phyloP scores from a whole-genome alignment of 2,113 vertebrate genomes.

The Cricetomys ansorgei region DNA sequence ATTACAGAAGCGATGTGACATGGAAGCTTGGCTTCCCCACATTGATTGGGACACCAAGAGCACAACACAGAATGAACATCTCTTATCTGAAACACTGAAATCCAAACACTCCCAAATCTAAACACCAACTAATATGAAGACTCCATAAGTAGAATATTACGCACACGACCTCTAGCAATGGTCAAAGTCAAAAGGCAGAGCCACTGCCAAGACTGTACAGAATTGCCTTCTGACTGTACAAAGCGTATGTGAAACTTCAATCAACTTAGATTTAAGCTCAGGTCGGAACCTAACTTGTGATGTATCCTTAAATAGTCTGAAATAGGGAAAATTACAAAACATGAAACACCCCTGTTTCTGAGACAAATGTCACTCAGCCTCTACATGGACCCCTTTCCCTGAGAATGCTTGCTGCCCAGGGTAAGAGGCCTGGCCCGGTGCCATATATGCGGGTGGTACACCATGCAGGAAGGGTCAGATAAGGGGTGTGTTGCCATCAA shows the following conservation, averaged over 20 bases:
- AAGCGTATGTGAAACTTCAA: background rate
- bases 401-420: background rate
- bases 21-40: background rate
- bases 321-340: background rate
- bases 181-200: background rate
- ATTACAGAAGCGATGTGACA: background rate
- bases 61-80: background rate
- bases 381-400: background rate
- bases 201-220: background rate
- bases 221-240: background rate
- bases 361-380: background rate
- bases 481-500: slow-evolving; percentile 37
- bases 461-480: slow-evolving; percentile 21
- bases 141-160: background rate
- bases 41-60: background rate
- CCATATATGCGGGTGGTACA: background rate
- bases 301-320: background rate
- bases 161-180: background rate
- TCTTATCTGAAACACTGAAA: background rate
- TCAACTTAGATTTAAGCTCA: background rate
- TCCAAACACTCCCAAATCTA: background rate
- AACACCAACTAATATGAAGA: background rate
- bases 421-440: background rate
- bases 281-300: background rate
- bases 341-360: background rate